A percentile compares a stretch with the other conserved stretches of the same genome.
phyloP scores from a whole-genome alignment of 1,140 invertebrate genomes.

The Apis laboriosa region DNA sequence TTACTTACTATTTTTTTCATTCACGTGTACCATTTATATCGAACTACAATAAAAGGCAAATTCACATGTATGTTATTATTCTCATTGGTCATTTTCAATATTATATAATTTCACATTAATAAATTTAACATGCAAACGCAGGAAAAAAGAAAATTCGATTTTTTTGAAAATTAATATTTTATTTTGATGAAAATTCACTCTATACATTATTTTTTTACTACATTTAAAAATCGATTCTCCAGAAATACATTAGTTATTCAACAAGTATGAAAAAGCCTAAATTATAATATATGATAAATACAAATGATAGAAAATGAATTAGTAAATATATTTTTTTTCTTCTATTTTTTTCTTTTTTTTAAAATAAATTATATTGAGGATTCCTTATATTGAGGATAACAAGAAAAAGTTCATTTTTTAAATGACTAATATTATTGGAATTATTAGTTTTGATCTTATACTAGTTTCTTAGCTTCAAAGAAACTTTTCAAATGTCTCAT shows the following conservation, averaged over 20 bases:
- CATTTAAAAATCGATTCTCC: background rate
- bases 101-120: no score
- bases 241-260: background rate
- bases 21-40: background rate
- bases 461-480: conserved; percentile 99
- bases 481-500: conserved; percentile 99
- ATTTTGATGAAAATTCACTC: conserved; percentile 22
- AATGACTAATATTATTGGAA: background rate
- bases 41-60: background rate
- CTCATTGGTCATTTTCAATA: no score
- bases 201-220: background rate
- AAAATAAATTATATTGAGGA: background rate
- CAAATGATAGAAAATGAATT: background rate
- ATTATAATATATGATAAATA: background rate
- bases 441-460: conserved; percentile 83
- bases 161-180: conserved; percentile 26
- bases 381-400: background rate
- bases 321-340: background rate
- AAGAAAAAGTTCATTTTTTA: background rate
- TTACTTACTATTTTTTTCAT: background rate
- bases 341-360: background rate
- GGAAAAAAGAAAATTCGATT: background rate
- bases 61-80: background rate
- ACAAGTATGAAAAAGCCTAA: background rate
- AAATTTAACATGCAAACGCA: no score